phyloP scores from a whole-genome alignment of 2,797 vertebrate genomes.

The Melanitta fusca region DNA sequence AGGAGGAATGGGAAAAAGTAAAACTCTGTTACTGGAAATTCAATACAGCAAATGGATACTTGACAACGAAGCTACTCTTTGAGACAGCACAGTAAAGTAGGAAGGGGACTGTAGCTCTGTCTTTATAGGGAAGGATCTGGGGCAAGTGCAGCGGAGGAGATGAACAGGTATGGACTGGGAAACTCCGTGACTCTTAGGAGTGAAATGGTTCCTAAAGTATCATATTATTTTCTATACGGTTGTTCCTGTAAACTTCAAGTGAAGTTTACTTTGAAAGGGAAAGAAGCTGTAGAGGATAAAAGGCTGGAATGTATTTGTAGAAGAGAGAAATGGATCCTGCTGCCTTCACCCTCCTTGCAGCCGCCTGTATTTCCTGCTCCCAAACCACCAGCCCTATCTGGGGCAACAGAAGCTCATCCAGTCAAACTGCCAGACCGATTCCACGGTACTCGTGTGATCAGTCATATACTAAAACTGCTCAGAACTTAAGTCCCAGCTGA shows the following conservation, averaged over 20 bases:
- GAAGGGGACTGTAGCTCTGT: not conserved
- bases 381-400: not conserved
- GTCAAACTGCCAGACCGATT: not conserved
- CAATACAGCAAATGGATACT: not conserved
- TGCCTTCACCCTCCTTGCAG: not conserved
- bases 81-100: too few relatives aligned
- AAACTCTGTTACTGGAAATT: not conserved
- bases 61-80: not conserved
- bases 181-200: not conserved
- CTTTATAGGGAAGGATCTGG: not conserved
- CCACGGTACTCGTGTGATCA: not conserved
- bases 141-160: not conserved
- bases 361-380: rapidly evolving
- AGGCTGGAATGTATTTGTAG: not conserved
- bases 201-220: not conserved
- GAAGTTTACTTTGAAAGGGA: not conserved
- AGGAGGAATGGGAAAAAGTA: not conserved
- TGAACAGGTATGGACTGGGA: not conserved
- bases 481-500: not conserved
- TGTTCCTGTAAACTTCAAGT: not conserved
- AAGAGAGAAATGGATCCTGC: not conserved
- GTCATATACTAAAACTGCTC: not conserved
- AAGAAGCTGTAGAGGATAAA: not conserved
- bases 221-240: not conserved
- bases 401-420: not conserved